These are phyloP conservation scores for Hydrophis major DNA, from an alignment of 2,797 vertebrate genomes.

Conservation along the genomic window DNA sequence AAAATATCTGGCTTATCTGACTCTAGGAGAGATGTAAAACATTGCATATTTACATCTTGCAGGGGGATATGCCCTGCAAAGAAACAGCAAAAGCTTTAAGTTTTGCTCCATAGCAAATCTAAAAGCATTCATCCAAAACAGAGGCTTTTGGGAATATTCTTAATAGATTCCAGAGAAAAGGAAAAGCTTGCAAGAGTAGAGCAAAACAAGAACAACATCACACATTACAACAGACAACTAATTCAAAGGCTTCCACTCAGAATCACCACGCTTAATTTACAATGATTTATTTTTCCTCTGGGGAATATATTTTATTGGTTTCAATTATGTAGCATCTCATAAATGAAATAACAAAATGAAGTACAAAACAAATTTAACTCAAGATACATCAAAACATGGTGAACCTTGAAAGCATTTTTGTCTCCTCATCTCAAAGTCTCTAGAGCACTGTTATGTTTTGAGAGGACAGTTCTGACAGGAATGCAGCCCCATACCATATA, in stretches of 20 bases:
- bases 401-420: constrained; percentile 62
- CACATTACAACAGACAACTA: constrained; percentile 70
- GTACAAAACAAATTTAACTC: constrained; percentile 63
- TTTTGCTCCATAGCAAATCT: constrained; percentile 67
- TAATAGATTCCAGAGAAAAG: constrained; percentile 38
- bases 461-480: constrained; percentile 51
- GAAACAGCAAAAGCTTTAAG: constrained; percentile 57
- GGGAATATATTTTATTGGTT: constrained; percentile 69
- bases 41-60: constrained; percentile 66
- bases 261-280: constrained; percentile 44
- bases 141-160: constrained; percentile 36
- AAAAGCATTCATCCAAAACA: constrained; percentile 60
- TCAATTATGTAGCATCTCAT: constrained; percentile 55
- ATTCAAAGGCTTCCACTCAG: constrained; percentile 58
- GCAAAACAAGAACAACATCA: constrained; percentile 68
- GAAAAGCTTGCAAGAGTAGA: constrained; percentile 63
- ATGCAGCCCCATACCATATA: constrained; percentile 22
- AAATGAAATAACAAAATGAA: constrained; percentile 66
- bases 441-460: constrained; percentile 57
- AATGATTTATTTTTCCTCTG: constrained; percentile 40
- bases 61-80: constrained; percentile 52
- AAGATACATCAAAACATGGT: constrained; percentile 63
- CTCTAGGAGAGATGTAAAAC: constrained; percentile 66
- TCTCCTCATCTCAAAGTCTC: constrained; percentile 63
- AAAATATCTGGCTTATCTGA: constrained; percentile 67